Conservation (phyloP, 2,888 invertebrate genomes). For the Drosophila nr. perissopoda region DNA sequence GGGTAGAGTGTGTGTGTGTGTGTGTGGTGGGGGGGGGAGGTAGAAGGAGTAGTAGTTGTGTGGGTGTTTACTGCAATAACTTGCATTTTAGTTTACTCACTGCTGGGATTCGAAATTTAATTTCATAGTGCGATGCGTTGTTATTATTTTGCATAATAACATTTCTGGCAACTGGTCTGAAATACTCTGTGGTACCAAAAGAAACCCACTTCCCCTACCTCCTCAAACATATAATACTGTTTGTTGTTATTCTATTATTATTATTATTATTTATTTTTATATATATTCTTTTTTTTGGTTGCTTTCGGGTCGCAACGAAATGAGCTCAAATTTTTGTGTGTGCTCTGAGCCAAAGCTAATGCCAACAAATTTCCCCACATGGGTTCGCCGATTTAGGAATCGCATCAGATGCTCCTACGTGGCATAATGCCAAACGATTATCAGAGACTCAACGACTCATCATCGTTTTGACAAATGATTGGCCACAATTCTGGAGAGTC, state of each 20-base stretch:
- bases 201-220: not conserved
- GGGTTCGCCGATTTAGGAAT: slow-evolving; percentile 40
- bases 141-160: slow-evolving; percentile 79
- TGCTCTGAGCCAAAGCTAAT: slow-evolving; percentile 21
- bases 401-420: slow-evolving; percentile 15
- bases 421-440: slow-evolving; percentile 1
- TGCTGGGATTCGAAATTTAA: slow-evolving; percentile 81
- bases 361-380: not conserved
- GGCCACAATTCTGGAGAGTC: not conserved
- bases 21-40: not conserved
- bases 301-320: slow-evolving; percentile 19
- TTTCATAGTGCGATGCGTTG: slow-evolving; percentile 80
- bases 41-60: not conserved
- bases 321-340: slow-evolving; percentile 29
- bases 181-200: slow-evolving; percentile 36
- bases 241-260: not conserved
- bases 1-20: not conserved
- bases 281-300: slow-evolving; percentile 3
- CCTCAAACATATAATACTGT: not conserved
- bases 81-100: slow-evolving; percentile 79
- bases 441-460: not conserved
- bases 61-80: slow-evolving; percentile 60
- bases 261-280: slow-evolving; percentile 7
- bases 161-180: slow-evolving; percentile 56
- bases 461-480: not conserved